phyloP scores from a whole-genome alignment of 2,888 invertebrate genomes.

The Parnassius mnemosyne region DNA sequence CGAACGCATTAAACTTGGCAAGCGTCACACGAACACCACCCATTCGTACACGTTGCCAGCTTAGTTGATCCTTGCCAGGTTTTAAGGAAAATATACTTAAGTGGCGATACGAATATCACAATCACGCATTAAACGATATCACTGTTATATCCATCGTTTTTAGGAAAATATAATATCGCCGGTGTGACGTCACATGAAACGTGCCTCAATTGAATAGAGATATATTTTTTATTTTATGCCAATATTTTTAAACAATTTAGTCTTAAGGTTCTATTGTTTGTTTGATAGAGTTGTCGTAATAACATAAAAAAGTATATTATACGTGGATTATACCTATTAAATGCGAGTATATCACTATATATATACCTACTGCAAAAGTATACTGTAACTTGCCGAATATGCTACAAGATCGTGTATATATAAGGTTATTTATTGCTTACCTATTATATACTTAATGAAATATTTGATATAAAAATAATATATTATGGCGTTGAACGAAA shows the following conservation, averaged over 20 bases:
- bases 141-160: slow-evolving; percentile 9
- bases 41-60: slow-evolving; percentile 13
- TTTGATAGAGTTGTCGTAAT: slow-evolving; percentile 10
- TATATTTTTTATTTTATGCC: slow-evolving; percentile 42
- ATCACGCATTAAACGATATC: slow-evolving; percentile 1
- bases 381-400: slow-evolving; percentile 5
- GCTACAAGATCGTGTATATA: slow-evolving; percentile 8
- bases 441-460: slow-evolving; percentile 10
- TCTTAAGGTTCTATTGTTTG: slow-evolving; percentile 30
- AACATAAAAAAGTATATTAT: not conserved
- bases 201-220: slow-evolving; percentile 43
- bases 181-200: slow-evolving; percentile 28
- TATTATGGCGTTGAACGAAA: slow-evolving; percentile 15
- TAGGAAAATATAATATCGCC: slow-evolving; percentile 8
- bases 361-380: slow-evolving; percentile 11
- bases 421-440: slow-evolving; percentile 2
- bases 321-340: slow-evolving; percentile 4
- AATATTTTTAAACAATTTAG: slow-evolving; percentile 37
- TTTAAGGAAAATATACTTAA: slow-evolving; percentile 30
- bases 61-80: slow-evolving; percentile 44
- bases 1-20: slow-evolving; percentile 5
- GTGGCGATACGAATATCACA: slow-evolving; percentile 21
- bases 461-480: slow-evolving; percentile 11
- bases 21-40: not conserved
- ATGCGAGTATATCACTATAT: not conserved